These are phyloP conservation scores for Callithrix jacchus DNA, from an alignment of 2,113 vertebrate species.

Conservation along the genomic window DNA sequence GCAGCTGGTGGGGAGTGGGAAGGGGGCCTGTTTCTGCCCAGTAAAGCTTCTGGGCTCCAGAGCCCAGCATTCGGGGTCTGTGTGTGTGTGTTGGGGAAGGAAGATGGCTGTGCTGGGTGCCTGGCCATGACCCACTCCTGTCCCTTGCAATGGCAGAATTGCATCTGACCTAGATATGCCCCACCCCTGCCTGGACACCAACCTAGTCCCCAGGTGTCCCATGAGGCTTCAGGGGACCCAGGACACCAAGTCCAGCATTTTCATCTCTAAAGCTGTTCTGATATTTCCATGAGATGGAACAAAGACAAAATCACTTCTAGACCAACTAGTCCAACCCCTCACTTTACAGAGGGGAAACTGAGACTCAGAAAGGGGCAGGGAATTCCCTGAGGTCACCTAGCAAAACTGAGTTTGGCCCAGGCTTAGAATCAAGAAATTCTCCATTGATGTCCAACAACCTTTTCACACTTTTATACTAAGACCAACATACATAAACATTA, in stretches of 20 bases:
- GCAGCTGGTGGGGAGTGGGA: neutral
- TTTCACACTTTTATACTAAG: neutral
- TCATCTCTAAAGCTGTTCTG: neutral
- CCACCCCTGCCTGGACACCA: neutral
- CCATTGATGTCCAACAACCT: neutral
- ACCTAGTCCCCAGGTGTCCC: neutral
- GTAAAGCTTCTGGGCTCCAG: slow-evolving; percentile 12
- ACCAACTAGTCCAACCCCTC: neutral
- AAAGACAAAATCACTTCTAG: neutral
- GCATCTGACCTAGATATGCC: neutral
- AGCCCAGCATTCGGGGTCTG: neutral
- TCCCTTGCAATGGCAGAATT: neutral
- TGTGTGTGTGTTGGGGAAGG: neutral
- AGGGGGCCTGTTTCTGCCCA: neutral
- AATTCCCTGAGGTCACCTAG: neutral
- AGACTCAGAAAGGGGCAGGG: neutral
- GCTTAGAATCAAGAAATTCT: neutral
- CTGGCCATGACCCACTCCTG: neutral
- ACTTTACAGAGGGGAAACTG: neutral
- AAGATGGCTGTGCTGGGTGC: neutral
- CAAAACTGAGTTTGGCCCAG: neutral
- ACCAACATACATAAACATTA: neutral
- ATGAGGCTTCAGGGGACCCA: neutral
- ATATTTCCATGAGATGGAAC: neutral
- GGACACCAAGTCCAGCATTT: neutral